Evolutionary conservation across 2,113 vertebrate species (phyloP).

Genomic region (Pterocles burchelli): DNA sequence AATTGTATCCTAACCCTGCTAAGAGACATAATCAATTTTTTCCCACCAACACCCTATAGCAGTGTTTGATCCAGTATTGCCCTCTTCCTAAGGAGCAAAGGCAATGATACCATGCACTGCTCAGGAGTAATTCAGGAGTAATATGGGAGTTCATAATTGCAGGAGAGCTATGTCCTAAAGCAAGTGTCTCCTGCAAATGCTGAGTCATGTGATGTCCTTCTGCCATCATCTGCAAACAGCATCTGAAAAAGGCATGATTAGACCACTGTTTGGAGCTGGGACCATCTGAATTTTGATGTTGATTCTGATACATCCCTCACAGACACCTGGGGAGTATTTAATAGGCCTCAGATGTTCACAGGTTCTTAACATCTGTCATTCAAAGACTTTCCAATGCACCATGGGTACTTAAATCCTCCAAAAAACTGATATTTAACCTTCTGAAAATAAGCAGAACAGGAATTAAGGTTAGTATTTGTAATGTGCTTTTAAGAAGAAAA

Average conservation of each 20-base stretch:
- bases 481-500: conserved; percentile 17
- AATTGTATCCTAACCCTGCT: not conserved
- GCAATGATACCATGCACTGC: not conserved
- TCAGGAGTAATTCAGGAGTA: not conserved
- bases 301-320: not conserved
- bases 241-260: not conserved
- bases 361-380: not conserved
- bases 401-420: not conserved
- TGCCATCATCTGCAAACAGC: not conserved
- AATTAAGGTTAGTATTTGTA: conserved; percentile 55
- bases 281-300: not conserved
- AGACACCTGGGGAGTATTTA: not conserved
- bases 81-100: not conserved
- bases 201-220: not conserved
- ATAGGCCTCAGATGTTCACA: not conserved
- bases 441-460: not conserved
- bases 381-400: not conserved
- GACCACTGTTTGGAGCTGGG: not conserved
- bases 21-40: not conserved
- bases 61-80: not conserved
- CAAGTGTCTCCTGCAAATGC: conserved; percentile 7
- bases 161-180: conserved; percentile 12
- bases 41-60: not conserved
- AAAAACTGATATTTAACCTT: not conserved
- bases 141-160: not conserved